phyloP scores from a whole-genome alignment of 1,140 invertebrate genomes.

The Diachasmimorpha longicaudata region DNA sequence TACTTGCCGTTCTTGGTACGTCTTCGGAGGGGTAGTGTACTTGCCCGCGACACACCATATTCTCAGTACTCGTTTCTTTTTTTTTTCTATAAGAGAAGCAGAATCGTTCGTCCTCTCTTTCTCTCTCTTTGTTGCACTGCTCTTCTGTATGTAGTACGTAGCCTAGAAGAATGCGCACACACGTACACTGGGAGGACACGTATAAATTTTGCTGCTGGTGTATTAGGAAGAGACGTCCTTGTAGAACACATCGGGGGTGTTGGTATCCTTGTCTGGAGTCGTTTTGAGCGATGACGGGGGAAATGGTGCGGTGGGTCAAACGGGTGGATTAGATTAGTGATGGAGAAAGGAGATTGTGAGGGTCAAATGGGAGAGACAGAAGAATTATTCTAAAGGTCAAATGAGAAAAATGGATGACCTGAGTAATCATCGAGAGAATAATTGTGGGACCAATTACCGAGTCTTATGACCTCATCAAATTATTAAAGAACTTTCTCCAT shows the following conservation, averaged over 20 bases:
- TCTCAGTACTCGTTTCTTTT: background rate
- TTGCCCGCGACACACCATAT: constrained; percentile 9
- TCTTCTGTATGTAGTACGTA: constrained; percentile 8
- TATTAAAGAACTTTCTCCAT: background rate
- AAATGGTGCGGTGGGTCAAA: background rate
- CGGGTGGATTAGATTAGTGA: background rate
- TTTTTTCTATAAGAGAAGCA: constrained; percentile 13
- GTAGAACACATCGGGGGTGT: constrained; percentile 7
- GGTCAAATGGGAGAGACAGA: background rate
- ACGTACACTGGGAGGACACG: background rate
- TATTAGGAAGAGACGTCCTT: constrained; percentile 12
- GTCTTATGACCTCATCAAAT: too few relatives aligned
- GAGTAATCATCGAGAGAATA: too few relatives aligned
- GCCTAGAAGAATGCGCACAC: constrained; percentile 3
- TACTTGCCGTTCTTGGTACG: constrained; percentile 13
- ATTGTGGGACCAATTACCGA: too few relatives aligned
- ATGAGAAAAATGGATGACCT: too few relatives aligned
- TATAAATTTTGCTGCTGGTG: constrained; percentile 22
- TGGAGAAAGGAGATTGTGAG: too few relatives aligned
- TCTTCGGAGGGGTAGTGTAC: background rate
- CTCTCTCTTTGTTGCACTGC: background rate
- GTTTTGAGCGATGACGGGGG: too few relatives aligned
- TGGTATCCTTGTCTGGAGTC: background rate
- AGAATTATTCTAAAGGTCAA: too few relatives aligned
- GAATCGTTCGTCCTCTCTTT: background rate